These are phyloP conservation scores for Parazoanthus swiftii DNA, from an alignment of 92 coral and sea anemone species.

Conservation along the genomic window DNA sequence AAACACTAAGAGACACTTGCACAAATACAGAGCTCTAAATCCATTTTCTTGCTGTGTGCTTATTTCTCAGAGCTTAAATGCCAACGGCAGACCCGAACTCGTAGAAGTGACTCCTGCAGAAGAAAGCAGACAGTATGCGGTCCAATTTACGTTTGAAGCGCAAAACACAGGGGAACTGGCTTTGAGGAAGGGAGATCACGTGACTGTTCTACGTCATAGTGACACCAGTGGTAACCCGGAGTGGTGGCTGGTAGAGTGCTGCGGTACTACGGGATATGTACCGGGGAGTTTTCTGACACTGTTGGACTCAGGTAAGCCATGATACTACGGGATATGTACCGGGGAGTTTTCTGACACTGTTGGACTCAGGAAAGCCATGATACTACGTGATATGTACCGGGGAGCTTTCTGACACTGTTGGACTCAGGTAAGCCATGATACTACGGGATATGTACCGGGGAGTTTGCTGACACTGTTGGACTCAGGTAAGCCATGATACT, in stretches of 20 bases:
- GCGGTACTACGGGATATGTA: constrained; percentile 82
- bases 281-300: constrained; percentile 76
- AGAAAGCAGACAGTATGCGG: constrained; percentile 54
- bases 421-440: constrained; percentile 45
- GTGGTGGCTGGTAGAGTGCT: constrained; percentile 84
- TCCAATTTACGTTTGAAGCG: constrained; percentile 76
- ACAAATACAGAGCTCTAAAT: background rate
- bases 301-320: constrained; percentile 13
- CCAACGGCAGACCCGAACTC: background rate
- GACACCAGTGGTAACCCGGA: constrained; percentile 90
- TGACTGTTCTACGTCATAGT: constrained; percentile 73
- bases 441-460: background rate
- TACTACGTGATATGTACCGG: constrained; percentile 75
- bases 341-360: constrained; percentile 62
- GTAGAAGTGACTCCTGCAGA: constrained; percentile 47
- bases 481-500: no score
- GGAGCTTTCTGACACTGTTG: constrained; percentile 62
- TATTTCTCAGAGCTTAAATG: constrained; percentile 29
- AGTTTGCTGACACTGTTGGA: no score
- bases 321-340: constrained; percentile 89
- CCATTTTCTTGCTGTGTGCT: background rate
- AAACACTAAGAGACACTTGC: background rate
- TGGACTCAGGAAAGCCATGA: constrained; percentile 41
- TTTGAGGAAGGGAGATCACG: constrained; percentile 74
- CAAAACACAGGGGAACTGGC: constrained; percentile 81